Percentiles rank a stretch among this genome's conserved stretches.
phyloP scores from a whole-genome alignment of 1,140 invertebrate genomes.

The Sycophaga agraensis region DNA sequence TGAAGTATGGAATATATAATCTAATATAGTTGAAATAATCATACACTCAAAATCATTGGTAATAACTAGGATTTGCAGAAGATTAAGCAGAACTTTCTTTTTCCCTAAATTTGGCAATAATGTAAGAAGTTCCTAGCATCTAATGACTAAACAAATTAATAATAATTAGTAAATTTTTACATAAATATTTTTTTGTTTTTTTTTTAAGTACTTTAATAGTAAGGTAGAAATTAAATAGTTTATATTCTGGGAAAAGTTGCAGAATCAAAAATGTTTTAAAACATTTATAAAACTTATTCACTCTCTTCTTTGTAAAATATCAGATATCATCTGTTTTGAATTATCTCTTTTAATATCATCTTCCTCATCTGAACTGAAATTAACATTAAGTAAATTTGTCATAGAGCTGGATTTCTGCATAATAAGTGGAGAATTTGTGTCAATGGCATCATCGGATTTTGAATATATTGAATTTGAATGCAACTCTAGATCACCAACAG shows the following conservation, averaged over 20 bases:
- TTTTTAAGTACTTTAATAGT: background rate
- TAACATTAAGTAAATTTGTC: slow-evolving; percentile 51
- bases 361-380: slow-evolving; percentile 54
- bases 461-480: slow-evolving; percentile 44
- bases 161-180: slow-evolving; percentile 14
- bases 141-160: slow-evolving; percentile 23
- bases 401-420: slow-evolving; percentile 50
- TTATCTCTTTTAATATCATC: slow-evolving; percentile 45
- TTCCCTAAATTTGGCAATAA: background rate
- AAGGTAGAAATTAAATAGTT: no score
- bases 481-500: slow-evolving; percentile 45
- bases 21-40: background rate
- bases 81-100: slow-evolving; percentile 3
- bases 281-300: slow-evolving; percentile 5
- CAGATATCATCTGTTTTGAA: slow-evolving; percentile 52
- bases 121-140: slow-evolving; percentile 19
- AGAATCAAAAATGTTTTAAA: no score
- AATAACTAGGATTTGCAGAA: slow-evolving; percentile 8
- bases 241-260: background rate
- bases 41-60: slow-evolving; percentile 20
- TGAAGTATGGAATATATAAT: background rate
- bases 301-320: slow-evolving; percentile 55
- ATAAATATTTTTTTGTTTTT: no score
- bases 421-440: slow-evolving; percentile 47
- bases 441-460: slow-evolving; percentile 44